These are phyloP conservation scores for Nasalis larvatus DNA, from an alignment of 2,113 vertebrate species.

Conservation along the genomic window DNA sequence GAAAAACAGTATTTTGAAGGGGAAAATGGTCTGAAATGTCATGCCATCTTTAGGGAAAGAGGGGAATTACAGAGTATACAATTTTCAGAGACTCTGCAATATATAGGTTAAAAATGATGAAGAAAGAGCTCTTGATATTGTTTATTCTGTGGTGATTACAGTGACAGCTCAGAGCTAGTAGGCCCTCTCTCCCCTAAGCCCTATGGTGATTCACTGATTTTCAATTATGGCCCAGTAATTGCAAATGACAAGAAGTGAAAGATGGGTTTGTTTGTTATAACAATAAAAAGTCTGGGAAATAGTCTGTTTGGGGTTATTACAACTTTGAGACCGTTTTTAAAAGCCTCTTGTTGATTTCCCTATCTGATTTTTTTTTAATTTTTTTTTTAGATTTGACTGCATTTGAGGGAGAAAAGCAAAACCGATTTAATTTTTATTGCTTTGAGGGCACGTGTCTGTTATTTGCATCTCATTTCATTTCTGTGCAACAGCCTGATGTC, in stretches of 20 bases:
- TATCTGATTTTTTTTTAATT: background rate
- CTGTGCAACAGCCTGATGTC: background rate
- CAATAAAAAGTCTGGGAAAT: constrained; percentile 82
- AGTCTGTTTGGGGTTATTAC: constrained; percentile 83
- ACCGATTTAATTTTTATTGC: background rate
- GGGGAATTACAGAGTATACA: background rate
- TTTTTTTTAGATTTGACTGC: background rate
- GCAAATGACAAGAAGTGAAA: constrained; percentile 84
- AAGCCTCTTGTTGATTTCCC: constrained; percentile 31
- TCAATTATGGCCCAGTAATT: constrained; percentile 85
- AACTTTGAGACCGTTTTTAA: constrained; percentile 67
- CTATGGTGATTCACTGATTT: constrained; percentile 80
- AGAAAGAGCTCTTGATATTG: background rate
- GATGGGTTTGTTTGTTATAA: constrained; percentile 90
- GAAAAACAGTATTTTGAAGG: background rate
- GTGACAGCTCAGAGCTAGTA: constrained; percentile 73
- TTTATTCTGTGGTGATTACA: constrained; percentile 79
- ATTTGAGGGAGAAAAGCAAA: background rate
- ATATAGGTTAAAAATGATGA: background rate
- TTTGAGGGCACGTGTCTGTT: background rate
- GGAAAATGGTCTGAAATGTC: constrained; percentile 30
- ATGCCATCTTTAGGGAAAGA: constrained; percentile 30
- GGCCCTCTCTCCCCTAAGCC: background rate
- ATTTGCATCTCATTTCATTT: background rate
- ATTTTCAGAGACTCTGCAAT: background rate